phyloP scores from a whole-genome alignment of 2,888 invertebrate genomes.

The Diadegma fenestrale region DNA sequence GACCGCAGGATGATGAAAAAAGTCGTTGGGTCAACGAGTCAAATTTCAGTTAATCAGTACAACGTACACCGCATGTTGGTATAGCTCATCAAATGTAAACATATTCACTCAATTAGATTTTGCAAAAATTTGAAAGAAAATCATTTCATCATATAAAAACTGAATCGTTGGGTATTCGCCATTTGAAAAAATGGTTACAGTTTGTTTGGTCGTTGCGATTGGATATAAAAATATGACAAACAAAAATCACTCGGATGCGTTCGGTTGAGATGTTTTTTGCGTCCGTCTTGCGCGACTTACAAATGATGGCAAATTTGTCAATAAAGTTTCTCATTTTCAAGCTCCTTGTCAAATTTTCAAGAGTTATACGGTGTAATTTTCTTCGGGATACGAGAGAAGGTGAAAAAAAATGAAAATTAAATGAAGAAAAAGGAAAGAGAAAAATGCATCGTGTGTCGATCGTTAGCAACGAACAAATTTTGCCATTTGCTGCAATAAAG shows the following conservation, averaged over 20 bases:
- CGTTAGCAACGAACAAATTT: conserved; percentile 85
- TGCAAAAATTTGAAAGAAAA: neutral
- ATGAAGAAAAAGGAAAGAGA: conserved; percentile 2
- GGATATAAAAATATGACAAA: neutral
- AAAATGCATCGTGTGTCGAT: conserved; percentile 74
- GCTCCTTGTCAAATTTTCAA: neutral
- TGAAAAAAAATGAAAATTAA: neutral
- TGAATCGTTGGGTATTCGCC: neutral
- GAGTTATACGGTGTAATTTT: conserved; percentile 14
- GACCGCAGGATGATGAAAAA: conserved; percentile 41
- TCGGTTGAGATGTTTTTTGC: neutral
- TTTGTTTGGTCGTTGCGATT: neutral
- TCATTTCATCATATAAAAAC: neutral
- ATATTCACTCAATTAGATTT: neutral
- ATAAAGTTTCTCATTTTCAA: conserved; percentile 6
- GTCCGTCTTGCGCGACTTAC: neutral
- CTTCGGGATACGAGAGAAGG: neutral
- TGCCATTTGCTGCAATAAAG: conserved; percentile 84
- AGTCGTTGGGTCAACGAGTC: conserved; percentile 45
- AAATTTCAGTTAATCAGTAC: conserved; percentile 46
- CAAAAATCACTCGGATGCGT: neutral
- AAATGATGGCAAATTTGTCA: neutral
- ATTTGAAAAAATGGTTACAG: neutral
- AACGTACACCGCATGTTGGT: conserved; percentile 13
- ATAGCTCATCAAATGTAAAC: neutral